Evolutionary conservation across 2,113 vertebrate species (phyloP), one percentile per base, ranked within the genome.

Genomic region (Amblyopsis rosae): DNA sequence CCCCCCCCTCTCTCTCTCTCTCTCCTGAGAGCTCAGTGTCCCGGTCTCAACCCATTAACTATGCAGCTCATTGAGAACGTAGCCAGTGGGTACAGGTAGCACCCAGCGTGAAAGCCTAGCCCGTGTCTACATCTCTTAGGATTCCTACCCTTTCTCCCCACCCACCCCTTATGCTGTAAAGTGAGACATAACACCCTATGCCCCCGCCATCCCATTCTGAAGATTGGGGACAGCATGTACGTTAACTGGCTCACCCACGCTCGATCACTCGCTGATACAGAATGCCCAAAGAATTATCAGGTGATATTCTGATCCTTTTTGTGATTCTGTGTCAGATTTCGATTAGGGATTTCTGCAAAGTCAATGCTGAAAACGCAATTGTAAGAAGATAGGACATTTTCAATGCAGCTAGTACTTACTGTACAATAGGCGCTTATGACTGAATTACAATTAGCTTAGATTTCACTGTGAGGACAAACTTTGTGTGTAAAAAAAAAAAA

Each of bases 21-120:
- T 4, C 82, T 77, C 82, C 65, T 54, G 81, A 86, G 81, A 72
- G 53, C 66, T 64, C 67, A 11, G 65, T 76, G 73, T 84, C 86
- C 72, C 81, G 26, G 69, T 57, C 71, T 78, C 69, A 73, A 75
- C 77, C 82, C 32, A 81, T 86, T 90, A 84, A 87, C 86, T 80
- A 83, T 67, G 68, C 71, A 65, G 70, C 56, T 55, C 12, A 46
- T 72, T 73, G 83, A 78, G 87, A 83, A 71, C 68, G 63, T 75
- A 76, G 80, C 81, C 72, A 59, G 61, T 71, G 70, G 77, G 79
- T 67, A 76, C 65, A 90, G 79, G 81, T 81, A 65, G 41, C 61
- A 59, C 75, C 57, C 65, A 65, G 51, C 70, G 59, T 79, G 17
- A 77, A 76, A 76, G 70, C 73, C 65, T 56, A 67, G 70, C 54